phyloP scores from a whole-genome alignment of 1,140 invertebrate species.

The Ceratosolen fusciceps region DNA sequence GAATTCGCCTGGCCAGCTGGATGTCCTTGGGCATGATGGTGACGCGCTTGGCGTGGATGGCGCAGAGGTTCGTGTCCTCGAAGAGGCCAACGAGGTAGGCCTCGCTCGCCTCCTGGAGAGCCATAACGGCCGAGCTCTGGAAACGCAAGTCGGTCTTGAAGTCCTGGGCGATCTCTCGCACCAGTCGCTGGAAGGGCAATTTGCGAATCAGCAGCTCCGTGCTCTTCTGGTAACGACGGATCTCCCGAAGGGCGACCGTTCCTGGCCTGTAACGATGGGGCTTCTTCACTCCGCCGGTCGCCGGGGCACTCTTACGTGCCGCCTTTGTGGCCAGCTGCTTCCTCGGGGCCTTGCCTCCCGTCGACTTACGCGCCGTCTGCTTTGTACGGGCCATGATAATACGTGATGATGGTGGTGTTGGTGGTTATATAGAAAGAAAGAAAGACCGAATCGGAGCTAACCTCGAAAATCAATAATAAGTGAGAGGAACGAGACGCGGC shows the following conservation, averaged over 20 bases:
- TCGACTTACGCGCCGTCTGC: neutral
- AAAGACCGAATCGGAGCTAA: too few relatives aligned
- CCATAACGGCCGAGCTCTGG: neutral
- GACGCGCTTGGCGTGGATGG: neutral
- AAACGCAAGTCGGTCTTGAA: neutral
- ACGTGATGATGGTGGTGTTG: too few relatives aligned
- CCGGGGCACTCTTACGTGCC: neutral
- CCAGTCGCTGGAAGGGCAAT: neutral
- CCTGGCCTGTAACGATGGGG: neutral
- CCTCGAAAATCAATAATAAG: too few relatives aligned
- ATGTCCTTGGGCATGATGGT: slow-evolving; percentile 3
- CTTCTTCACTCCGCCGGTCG: neutral
- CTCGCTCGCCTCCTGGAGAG: neutral
- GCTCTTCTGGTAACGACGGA: slow-evolving; percentile 9
- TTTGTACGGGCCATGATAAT: slow-evolving; percentile 8
- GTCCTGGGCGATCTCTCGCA: neutral
- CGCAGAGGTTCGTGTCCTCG: neutral
- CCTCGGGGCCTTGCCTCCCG: neutral
- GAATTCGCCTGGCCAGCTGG: neutral
- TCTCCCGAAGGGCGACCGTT: neutral
- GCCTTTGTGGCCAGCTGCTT: neutral
- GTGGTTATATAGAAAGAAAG: too few relatives aligned
- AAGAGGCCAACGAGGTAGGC: neutral
- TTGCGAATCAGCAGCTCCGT: neutral
- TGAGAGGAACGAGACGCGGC: too few relatives aligned